A percentile compares a stretch with the other conserved stretches of the same genome.
Evolutionary conservation across 1,140 invertebrate genomes (phyloP).

Genomic region (Tetragonula clypearis): DNA sequence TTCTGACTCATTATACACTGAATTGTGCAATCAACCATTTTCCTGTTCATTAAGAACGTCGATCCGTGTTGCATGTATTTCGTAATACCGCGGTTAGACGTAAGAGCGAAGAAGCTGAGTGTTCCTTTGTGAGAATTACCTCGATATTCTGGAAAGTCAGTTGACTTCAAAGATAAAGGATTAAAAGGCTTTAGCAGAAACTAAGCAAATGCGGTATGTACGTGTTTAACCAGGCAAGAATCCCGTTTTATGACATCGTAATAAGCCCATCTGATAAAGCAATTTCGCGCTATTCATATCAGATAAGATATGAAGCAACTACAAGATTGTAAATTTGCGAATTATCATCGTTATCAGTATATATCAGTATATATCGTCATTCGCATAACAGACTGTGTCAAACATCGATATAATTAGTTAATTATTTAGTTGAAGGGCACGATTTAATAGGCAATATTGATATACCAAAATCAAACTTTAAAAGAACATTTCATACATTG

Average conservation of each 20-base stretch:
- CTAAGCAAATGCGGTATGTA: background rate
- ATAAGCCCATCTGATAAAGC: background rate
- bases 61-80: background rate
- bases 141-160: background rate
- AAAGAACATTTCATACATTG: no score
- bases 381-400: no score
- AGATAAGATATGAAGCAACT: no score
- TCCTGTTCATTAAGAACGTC: background rate
- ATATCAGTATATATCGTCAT: no score
- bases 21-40: no score
- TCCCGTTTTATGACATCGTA: background rate
- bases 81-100: no score
- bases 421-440: no score
- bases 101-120: background rate
- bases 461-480: no score
- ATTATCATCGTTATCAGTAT: background rate
- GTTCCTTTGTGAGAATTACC: background rate
- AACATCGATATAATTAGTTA: no score
- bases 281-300: background rate
- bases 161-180: background rate
- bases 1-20: no score
- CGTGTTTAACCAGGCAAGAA: background rate
- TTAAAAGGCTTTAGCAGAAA: slow-evolving; percentile 7
- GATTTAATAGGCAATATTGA: no score
- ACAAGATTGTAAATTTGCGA: background rate